Base-by-base conservation (phyloP, 1,140 invertebrate genomes). In the Brachionus paranguensis region DNA sequence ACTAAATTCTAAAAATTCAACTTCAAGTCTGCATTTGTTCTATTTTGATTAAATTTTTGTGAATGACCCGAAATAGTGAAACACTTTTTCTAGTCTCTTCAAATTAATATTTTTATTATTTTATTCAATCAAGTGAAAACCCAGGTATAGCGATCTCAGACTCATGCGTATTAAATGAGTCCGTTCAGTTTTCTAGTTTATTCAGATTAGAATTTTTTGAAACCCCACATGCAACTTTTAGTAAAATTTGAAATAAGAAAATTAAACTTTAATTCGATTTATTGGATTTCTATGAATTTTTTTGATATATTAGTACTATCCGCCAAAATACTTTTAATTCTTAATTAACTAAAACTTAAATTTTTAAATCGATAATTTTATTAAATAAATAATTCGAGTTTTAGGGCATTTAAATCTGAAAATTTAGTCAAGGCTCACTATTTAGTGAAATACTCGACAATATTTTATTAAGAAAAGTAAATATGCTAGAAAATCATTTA, bases 91-190 rank as follows among this genome's bases (percentile, higher is more conserved):
- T 65, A 65, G 60, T 65, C 27, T 24, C 60, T 27, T 53, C 47
- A 53, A 53, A 53, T 53, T 17, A 65, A 27, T 65, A 27, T 65
- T 41, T 68, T 68, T 33, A 68, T 68, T 68, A 68, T 68, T 68
- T 68, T 68, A 68, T 68, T 68, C 29, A 68, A 29, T 29, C 65
- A 68, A 68, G 65, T 29, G 65, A 68, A 68, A 68, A 68, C 65
- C 33, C 12, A 33, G 41, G 29, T 68, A 68, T 27, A 41, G 65
- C 8, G 33, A 68, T 33, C 65, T 68, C 65, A 68, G 65, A 68
- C 65, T 0, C 27, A 68, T 68, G 33, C 12, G 65, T 33, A 68
- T 68, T 68, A 33, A 68, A 33, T 68, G 65, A 68, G 65, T 68
- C 27, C 33, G 33, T 68, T 41, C 65, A 33, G n/a, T 14, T 68